A percentile compares a stretch with the other conserved stretches of the same genome.
phyloP scores from a whole-genome alignment of 2,797 vertebrate genomes.

The Cygnus olor region DNA sequence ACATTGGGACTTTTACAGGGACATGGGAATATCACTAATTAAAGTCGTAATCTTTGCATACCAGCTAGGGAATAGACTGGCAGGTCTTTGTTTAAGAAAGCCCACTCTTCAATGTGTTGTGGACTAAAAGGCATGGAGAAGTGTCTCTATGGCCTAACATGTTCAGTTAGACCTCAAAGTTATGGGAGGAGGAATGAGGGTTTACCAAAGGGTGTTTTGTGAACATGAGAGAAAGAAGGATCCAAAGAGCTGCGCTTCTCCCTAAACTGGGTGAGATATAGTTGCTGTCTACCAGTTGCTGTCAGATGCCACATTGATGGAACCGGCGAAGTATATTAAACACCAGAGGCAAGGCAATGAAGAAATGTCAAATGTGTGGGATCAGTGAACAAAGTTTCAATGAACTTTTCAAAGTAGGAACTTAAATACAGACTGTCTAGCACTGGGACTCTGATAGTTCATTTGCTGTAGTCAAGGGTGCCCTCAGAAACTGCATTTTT shows the following conservation, averaged over 20 bases:
- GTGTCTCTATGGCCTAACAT: background rate
- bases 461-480: background rate
- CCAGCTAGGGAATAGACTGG: background rate
- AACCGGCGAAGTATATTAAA: background rate
- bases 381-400: background rate
- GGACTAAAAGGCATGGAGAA: background rate
- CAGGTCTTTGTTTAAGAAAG: background rate
- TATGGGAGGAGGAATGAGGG: background rate
- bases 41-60: background rate
- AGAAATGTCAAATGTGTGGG: background rate
- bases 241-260: background rate
- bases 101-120: background rate
- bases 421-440: background rate
- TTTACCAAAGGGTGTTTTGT: background rate
- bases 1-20: background rate
- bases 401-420: background rate
- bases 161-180: background rate
- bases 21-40: background rate
- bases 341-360: background rate
- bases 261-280: background rate
- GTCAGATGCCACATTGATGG: rapidly evolving
- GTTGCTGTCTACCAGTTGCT: background rate
- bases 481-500: background rate
- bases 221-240: background rate
- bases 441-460: background rate